Percentiles rank a stretch among this genome's conserved stretches.
These are phyloP conservation scores for Metridium senile DNA, from an alignment of 92 coral and sea anemone genomes.

Conservation along the genomic window DNA sequence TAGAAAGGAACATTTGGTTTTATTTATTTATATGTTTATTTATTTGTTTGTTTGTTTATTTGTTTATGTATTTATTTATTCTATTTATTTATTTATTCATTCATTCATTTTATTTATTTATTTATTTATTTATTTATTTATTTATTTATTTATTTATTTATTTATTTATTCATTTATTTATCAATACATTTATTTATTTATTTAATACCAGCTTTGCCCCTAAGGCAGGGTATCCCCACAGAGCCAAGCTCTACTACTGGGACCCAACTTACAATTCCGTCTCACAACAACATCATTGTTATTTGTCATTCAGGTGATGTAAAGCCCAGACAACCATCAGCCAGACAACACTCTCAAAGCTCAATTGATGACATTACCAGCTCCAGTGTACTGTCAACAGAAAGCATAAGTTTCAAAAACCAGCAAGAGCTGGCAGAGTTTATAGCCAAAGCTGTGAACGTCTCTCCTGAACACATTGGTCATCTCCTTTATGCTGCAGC, in stretches of 20 bases:
- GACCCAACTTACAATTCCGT: too few species aligned
- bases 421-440: conserved; percentile 59
- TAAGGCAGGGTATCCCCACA: too few species aligned
- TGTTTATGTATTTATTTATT: not conserved
- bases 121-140: too few species aligned
- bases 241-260: too few species aligned
- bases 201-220: too few species aligned
- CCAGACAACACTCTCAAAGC: conserved; percentile 11
- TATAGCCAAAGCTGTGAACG: conserved; percentile 76
- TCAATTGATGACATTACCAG: conserved; percentile 17
- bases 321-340: not conserved
- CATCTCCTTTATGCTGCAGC: conserved; percentile 61
- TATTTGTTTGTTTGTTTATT: not conserved
- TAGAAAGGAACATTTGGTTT: too few species aligned
- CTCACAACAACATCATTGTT: not conserved
- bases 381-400: conserved; percentile 47
- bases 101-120: too few species aligned
- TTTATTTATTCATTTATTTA: too few species aligned
- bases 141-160: too few species aligned
- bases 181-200: too few species aligned
- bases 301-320: not conserved
- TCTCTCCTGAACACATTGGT: conserved; percentile 69
- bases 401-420: conserved; percentile 41
- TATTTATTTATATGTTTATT: too few species aligned
- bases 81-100: too few species aligned